Evolutionary conservation across 2,113 vertebrate species (phyloP), one percentile per base, ranked within the genome.

Genomic region (Petromus typicus): DNA sequence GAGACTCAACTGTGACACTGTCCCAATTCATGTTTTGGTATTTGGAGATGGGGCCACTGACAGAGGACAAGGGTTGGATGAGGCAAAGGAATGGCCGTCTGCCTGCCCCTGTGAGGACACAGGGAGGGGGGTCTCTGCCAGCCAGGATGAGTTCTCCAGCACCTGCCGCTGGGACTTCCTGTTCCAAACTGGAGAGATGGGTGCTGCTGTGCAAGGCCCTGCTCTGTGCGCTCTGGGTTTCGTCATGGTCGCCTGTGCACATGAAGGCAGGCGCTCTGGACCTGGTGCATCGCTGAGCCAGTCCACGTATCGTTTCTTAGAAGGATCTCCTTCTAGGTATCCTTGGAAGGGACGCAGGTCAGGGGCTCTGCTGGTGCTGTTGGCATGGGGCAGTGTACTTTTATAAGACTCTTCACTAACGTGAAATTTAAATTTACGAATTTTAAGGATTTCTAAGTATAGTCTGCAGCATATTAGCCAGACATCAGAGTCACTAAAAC

Each of bases 401-500:
- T 69, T 27, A 86, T 0, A 71, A 48, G 79, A 76, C 25, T 59
- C 37, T 51, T 75, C 17, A 71, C 78, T 82, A 91, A 92, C 2
- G 4, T 73, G 37, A 92, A 81, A 40, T 86, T 95, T 79, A n/a
- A n/a, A 73, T 25, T 25, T 56, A 34, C 48, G 30, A 12, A 94
- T n/a, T 76, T 94, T 23, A 76, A 87, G 79, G 92, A 83, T 84
- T 54, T 83, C 95, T 92, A 69, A 93, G 81, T 37, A 79, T 3
- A 81, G 89, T 64, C 54, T 86, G 40, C 27, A 61, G 96, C 97
- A 69, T 86, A 95, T 59, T 81, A 96, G 91, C 89, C 82, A 96
- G 82, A 90, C 48, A 97, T 93, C 23, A 88, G 48, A 96, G 96
- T 97, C 71, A 94, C 13, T 64, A 90, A 82, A 93, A 7, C 57